Evolutionary conservation across 1,140 invertebrate species (phyloP).

Genomic region (Heliothis virescens): DNA sequence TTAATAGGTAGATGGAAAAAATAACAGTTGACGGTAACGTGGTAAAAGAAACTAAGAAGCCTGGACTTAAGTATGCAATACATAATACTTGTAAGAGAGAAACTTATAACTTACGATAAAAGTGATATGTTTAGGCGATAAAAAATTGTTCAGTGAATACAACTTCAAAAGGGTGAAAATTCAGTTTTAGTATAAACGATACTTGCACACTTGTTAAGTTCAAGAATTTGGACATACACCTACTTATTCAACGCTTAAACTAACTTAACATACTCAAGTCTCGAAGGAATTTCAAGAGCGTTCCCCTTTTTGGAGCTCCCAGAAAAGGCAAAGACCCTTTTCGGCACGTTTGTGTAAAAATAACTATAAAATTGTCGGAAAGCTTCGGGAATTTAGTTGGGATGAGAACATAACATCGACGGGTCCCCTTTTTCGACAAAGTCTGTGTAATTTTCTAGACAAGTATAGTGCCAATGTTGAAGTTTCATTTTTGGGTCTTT

Average conservation of each 20-base stretch:
- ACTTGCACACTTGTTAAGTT: no score
- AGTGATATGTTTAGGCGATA: no score
- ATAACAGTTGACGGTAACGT: no score
- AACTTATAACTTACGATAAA: no score
- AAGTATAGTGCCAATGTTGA: background rate
- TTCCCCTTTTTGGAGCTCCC: background rate
- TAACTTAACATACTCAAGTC: background rate
- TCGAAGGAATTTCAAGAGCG: background rate
- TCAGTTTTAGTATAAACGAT: no score
- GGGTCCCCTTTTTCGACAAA: background rate
- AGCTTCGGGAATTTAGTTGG: constrained; percentile 7
- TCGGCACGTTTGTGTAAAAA: constrained; percentile 10
- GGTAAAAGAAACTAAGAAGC: no score
- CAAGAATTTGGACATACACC: no score
- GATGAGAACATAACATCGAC: background rate
- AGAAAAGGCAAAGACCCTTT: constrained; percentile 13
- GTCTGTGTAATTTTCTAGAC: background rate
- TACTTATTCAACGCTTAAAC: background rate
- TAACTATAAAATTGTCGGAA: constrained; percentile 15
- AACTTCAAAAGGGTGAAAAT: no score
- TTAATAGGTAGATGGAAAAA: no score
- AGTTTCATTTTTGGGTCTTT: background rate
- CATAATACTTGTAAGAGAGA: no score
- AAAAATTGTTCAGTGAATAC: no score
- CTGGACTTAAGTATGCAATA: no score